Base-by-base conservation (phyloP, 2,797 vertebrate genomes). In the Manis javanica region DNA sequence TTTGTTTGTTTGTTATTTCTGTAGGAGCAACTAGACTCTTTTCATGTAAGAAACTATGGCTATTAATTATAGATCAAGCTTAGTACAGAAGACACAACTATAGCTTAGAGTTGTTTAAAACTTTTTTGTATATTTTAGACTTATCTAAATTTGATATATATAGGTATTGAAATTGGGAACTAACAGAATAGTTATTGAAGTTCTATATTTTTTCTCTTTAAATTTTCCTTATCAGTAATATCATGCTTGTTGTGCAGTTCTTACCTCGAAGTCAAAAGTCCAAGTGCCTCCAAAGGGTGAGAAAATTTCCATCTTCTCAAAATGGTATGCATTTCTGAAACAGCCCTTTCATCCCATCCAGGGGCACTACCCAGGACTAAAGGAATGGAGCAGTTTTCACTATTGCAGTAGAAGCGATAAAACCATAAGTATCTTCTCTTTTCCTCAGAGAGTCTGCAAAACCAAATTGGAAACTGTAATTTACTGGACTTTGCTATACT, bases 391-490 rank as follows among this genome's bases (percentile, higher is more conserved):
- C 99, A 99, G 84, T 96, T 99, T 34, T 96, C 97, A 85, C 97
- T 98, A 90, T 98, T 98, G 68, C 98, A 98, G 55, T 79, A 98
- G 96, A 98, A 96, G 31, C 98, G 98, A 97, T 99, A 99, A 96
- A 98, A 98, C 99, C 99, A 99, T 77, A 99, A 98, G 85, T 99
- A 98, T 87, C 98, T 98, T 96, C 97, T 99, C 96, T 99, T 99
- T 21, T 99, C 99, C 68, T 98, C 95, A 18, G 99, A 64, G 98
- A 99, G 98, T 90, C 99, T 99, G 97, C 11, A 96, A 97, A 75
- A 96, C 2, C 82, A 97, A 86, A 98, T 97, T 72, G 97, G 82
- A 97, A 98, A 97, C 78, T 42, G 16, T 75, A 61, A 93, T 89
- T 96, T 95, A 79, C 89, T 88, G 86, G 71, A 98, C 94, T 97